Evolutionary conservation across 2,888 invertebrate species (phyloP).

Genomic region (Rapana venosa): DNA sequence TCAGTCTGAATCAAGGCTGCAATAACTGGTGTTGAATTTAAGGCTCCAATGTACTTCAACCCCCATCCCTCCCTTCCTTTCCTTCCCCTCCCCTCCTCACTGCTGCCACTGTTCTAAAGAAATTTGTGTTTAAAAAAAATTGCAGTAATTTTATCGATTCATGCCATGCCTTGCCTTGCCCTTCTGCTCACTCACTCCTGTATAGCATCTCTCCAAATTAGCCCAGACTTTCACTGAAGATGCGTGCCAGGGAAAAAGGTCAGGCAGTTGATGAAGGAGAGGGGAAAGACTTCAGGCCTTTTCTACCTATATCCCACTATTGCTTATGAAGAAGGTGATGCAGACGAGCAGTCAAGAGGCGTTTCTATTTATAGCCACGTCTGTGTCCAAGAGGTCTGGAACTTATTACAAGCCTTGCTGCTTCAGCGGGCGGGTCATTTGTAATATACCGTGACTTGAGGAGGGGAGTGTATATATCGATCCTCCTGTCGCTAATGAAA

Average conservation of each 20-base stretch:
- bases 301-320: neutral
- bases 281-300: neutral
- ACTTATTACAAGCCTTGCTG: neutral
- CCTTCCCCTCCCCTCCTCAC: too few relatives aligned
- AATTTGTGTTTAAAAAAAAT: too few relatives aligned
- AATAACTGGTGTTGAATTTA: too few relatives aligned
- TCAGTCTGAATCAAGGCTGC: too few relatives aligned
- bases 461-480: neutral
- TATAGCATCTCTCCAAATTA: neutral
- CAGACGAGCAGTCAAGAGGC: slow-evolving; percentile 22
- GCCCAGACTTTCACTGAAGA: neutral
- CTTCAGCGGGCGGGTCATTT: neutral
- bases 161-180: neutral
- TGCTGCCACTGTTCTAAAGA: too few relatives aligned
- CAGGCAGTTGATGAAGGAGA: slow-evolving; percentile 2
- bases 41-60: too few relatives aligned
- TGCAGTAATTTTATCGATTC: too few relatives aligned
- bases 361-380: neutral
- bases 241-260: slow-evolving; percentile 19
- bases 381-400: neutral
- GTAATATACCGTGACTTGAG: slow-evolving; percentile 14
- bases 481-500: neutral
- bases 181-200: neutral
- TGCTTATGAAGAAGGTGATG: slow-evolving; percentile 12
- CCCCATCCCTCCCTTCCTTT: too few relatives aligned